These are phyloP conservation scores for Dimorphilus gyrociliatus DNA, from an alignment of 2,888 invertebrate species.

Conservation along the genomic window DNA sequence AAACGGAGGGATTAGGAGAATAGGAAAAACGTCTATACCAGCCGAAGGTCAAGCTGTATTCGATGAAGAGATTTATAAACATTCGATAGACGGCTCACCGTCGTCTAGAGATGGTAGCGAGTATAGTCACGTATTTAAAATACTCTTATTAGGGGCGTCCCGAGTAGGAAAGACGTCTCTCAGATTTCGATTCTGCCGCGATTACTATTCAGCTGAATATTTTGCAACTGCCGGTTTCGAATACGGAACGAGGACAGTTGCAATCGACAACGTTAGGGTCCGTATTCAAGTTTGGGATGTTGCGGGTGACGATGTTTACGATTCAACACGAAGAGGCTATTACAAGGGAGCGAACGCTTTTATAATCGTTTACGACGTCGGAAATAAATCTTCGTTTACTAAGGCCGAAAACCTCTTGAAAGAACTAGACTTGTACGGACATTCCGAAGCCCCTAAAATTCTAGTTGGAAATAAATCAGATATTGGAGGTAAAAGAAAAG, in stretches of 20 bases:
- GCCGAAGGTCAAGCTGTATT: background rate
- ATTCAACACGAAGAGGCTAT: conserved; percentile 7
- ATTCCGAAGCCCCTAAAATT: conserved; percentile 7
- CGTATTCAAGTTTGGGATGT: conserved; percentile 10
- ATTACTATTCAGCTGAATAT: conserved; percentile 8
- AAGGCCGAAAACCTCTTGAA: conserved; percentile 7
- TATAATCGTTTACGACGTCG: conserved; percentile 9
- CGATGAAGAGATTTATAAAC: background rate
- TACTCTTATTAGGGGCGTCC: conserved; percentile 7
- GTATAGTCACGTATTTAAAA: conserved; percentile 9
- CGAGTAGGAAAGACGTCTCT: conserved; percentile 9
- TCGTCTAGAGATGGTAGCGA: conserved; percentile 4
- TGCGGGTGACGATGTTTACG: conserved; percentile 7
- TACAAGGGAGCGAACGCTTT: conserved; percentile 11
- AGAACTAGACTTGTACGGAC: conserved; percentile 6
- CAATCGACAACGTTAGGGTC: conserved; percentile 7
- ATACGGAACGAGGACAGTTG: conserved; percentile 6
- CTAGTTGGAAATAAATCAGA: conserved; percentile 10
- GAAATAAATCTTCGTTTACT: conserved; percentile 5
- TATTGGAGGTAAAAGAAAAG: conserved; percentile 3
- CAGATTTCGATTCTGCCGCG: conserved; percentile 7
- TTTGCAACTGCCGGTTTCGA: conserved; percentile 8
- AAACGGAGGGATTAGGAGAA: conserved; percentile 5
- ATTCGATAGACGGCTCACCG: conserved; percentile 1
- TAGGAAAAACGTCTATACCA: too few species aligned